Evolutionary conservation across 2,797 vertebrate species (phyloP).

Genomic region (Poecile montanus): DNA sequence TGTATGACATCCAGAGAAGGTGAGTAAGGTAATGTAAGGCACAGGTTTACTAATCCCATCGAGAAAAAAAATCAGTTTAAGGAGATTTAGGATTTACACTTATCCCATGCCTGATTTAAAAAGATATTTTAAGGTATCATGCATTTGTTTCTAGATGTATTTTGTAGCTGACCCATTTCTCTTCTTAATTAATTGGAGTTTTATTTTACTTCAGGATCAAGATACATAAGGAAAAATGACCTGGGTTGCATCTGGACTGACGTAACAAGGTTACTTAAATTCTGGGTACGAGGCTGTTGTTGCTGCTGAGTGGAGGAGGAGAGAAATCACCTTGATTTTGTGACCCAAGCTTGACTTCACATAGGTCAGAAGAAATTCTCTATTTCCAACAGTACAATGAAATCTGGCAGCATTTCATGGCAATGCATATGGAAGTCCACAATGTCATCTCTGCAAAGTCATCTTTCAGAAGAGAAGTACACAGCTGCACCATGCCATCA

Average conservation of each 20-base stretch:
- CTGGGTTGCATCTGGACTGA: not conserved
- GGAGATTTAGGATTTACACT: conserved; percentile 40
- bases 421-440: not conserved
- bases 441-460: conserved; percentile 16
- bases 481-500: not conserved
- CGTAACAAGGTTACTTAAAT: not conserved
- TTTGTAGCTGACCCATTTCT: conserved; percentile 11
- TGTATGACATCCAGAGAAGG: not conserved
- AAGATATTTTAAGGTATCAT: conserved; percentile 19
- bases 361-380: not conserved
- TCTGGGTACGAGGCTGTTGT: not conserved
- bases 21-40: not conserved
- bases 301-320: not conserved
- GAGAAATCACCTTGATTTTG: not conserved
- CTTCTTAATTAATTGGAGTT: not conserved
- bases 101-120: not conserved
- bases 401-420: conserved; percentile 14
- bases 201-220: not conserved
- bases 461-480: not conserved
- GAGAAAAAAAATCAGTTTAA: conserved; percentile 14
- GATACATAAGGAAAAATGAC: accelerated
- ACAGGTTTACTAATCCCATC: not conserved
- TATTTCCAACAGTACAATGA: not conserved
- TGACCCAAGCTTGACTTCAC: not conserved
- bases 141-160: not conserved